Percentiles rank a stretch among this genome's conserved stretches.
phyloP scores from a whole-genome alignment of 1,140 invertebrate species.

The Ceratina australensis region DNA sequence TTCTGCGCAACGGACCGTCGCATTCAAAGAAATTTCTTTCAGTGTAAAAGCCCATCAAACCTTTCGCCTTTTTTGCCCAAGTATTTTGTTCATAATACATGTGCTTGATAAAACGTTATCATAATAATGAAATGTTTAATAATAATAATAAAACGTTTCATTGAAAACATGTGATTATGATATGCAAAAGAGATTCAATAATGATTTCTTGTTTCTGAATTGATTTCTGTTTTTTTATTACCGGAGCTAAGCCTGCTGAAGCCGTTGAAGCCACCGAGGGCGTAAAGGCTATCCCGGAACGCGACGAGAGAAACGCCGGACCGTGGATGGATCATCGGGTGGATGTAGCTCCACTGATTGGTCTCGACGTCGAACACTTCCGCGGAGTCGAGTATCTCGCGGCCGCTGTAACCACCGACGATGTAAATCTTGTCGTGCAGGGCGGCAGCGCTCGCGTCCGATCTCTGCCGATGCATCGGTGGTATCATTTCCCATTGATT shows the following conservation, averaged over 20 bases:
- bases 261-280: constrained; percentile 88
- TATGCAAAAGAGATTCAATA: no score
- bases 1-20: neutral
- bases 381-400: constrained; percentile 83
- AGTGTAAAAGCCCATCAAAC: neutral
- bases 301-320: constrained; percentile 89
- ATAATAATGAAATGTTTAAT: no score
- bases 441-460: constrained; percentile 85
- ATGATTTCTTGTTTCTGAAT: no score
- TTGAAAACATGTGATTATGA: no score
- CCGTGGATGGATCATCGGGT: constrained; percentile 87
- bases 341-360: constrained; percentile 87
- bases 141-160: no score
- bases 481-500: constrained; percentile 92
- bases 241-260: constrained; percentile 79
- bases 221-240: constrained; percentile 27
- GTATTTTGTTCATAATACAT: no score
- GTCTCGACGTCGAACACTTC: constrained; percentile 84
- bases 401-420: constrained; percentile 88
- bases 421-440: constrained; percentile 82
- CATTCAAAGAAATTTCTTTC: neutral
- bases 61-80: no score
- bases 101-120: no score
- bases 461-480: constrained; percentile 89
- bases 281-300: constrained; percentile 85